phyloP scores from a whole-genome alignment of 2,113 vertebrate genomes.

The Struthio camelus region DNA sequence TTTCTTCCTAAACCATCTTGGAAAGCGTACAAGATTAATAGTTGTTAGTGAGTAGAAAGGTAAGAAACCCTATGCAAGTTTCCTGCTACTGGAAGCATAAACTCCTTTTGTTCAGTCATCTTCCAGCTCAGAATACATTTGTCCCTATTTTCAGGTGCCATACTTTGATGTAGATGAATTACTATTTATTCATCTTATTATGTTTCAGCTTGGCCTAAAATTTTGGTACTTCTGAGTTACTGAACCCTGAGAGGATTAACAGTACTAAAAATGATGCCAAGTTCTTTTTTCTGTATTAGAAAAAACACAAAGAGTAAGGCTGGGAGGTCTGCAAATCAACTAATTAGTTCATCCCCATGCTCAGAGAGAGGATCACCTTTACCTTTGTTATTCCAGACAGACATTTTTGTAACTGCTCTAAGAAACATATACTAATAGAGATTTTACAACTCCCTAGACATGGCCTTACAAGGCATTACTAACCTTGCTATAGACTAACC shows the following conservation, averaged over 20 bases:
- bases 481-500: neutral
- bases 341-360: neutral
- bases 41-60: neutral
- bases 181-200: neutral
- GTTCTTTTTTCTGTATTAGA: neutral
- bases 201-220: neutral
- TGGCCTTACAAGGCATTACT: neutral
- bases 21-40: neutral
- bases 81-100: neutral
- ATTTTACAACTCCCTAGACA: neutral
- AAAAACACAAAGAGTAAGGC: neutral
- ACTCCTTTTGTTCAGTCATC: neutral
- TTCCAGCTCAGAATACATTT: neutral
- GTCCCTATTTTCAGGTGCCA: neutral
- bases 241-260: constrained; percentile 11
- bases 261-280: constrained; percentile 32
- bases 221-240: neutral
- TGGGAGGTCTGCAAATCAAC: constrained; percentile 23
- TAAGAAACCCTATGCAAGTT: neutral
- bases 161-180: neutral
- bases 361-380: constrained; percentile 54
- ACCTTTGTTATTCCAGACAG: constrained; percentile 27
- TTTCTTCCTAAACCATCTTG: neutral
- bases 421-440: neutral
- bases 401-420: neutral